Conservation (phyloP, 2,797 vertebrate species). For the Morus bassanus region DNA sequence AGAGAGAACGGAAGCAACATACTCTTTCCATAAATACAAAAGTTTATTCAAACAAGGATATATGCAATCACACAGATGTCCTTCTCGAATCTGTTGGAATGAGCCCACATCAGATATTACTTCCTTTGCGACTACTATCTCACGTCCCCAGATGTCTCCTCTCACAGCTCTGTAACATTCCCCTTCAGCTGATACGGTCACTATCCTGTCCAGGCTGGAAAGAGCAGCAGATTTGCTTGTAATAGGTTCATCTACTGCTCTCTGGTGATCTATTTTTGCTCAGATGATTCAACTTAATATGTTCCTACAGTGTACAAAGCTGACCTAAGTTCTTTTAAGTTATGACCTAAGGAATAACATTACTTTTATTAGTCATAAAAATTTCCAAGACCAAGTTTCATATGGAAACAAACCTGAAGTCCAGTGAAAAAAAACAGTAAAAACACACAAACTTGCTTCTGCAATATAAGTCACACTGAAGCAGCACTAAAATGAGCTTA, state of each 20-base stretch:
- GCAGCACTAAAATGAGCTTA: background rate
- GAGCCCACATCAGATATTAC: background rate
- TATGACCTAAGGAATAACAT: background rate
- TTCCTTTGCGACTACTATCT: background rate
- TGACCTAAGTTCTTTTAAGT: constrained; percentile 4
- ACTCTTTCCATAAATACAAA: background rate
- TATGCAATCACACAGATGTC: background rate
- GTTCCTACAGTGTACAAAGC: background rate
- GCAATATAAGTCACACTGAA: background rate
- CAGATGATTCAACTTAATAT: constrained; percentile 6
- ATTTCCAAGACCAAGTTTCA: background rate
- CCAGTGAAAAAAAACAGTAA: background rate
- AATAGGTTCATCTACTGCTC: background rate
- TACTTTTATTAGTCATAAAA: background rate
- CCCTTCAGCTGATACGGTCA: background rate
- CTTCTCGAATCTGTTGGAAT: background rate
- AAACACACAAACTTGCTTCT: background rate
- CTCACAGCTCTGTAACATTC: background rate
- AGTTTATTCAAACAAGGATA: background rate
- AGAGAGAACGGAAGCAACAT: background rate
- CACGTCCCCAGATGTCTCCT: background rate
- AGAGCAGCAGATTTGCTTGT: background rate
- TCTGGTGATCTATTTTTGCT: constrained; percentile 24
- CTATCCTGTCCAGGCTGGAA: background rate
- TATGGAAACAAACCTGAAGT: background rate